A percentile compares a stretch with the other conserved stretches of the same genome.
Conservation (phyloP, 1,140 invertebrate species). For the Pseudomyrmex cubaensis region DNA sequence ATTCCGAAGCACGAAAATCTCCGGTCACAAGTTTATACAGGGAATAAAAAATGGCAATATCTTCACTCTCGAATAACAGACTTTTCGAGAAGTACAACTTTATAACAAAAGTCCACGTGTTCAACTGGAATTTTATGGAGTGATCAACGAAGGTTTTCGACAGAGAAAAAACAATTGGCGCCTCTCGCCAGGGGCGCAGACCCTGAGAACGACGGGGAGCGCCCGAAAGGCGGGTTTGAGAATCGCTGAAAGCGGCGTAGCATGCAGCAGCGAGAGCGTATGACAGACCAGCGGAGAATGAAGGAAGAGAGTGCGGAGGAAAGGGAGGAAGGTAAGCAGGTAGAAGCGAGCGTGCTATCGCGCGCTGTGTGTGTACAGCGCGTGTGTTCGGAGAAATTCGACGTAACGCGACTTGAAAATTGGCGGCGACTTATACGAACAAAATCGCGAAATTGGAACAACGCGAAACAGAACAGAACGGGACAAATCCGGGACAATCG, state of each 20-base stretch:
- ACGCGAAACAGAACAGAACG: constrained; percentile 29
- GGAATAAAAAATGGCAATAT: no score
- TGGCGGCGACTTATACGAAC: constrained; percentile 14
- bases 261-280: constrained; percentile 22
- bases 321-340: neutral
- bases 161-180: no score
- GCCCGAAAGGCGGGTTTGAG: neutral
- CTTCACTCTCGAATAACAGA: no score
- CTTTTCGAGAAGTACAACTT: no score
- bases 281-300: neutral
- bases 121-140: no score
- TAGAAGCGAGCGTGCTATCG: constrained; percentile 26
- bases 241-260: constrained; percentile 8
- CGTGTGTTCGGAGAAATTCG: constrained; percentile 63
- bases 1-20: no score
- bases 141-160: no score
- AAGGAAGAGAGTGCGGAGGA: neutral
- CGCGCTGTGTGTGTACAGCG: neutral
- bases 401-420: constrained; percentile 34
- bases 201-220: no score
- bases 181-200: no score
- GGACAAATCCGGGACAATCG: neutral
- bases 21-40: no score
- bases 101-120: no score
- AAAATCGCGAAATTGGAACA: constrained; percentile 2